These are phyloP conservation scores for Glyphotaelius pellucidus DNA, from an alignment of 2,888 invertebrate species.

Conservation along the genomic window DNA sequence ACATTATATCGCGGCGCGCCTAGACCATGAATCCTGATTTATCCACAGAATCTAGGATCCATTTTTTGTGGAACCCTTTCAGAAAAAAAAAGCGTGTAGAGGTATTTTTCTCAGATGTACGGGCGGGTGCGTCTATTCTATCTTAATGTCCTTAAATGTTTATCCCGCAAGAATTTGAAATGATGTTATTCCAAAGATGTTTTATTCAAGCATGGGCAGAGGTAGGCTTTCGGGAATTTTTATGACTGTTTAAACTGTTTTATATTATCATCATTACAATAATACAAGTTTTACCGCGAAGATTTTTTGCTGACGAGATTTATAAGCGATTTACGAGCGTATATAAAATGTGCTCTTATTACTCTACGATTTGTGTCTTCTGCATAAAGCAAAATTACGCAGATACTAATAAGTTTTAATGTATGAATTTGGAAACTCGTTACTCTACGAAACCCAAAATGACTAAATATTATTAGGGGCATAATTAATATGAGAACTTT, in stretches of 20 bases:
- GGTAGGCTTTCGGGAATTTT: constrained; percentile 15
- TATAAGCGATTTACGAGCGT: not conserved
- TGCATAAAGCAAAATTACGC: not conserved
- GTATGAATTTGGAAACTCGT: not conserved
- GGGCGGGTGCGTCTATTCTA: constrained; percentile 57
- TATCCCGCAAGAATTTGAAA: constrained; percentile 60
- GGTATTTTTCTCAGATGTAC: constrained; percentile 54
- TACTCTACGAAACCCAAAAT: not conserved
- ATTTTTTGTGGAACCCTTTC: constrained; percentile 49
- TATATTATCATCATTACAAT: constrained; percentile 8
- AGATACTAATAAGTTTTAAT: not conserved
- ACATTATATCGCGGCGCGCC: constrained; percentile 55
- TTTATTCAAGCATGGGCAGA: constrained; percentile 29
- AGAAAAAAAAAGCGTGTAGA: constrained; percentile 37
- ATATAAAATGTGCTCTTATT: not conserved
- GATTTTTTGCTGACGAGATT: not conserved
- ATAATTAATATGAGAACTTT: not conserved
- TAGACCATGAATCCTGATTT: constrained; percentile 58
- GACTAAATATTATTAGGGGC: not conserved
- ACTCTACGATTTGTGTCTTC: not conserved
- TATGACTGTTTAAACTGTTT: not conserved
- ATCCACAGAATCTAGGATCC: constrained; percentile 55
- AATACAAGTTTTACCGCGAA: not conserved
- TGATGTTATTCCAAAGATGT: constrained; percentile 62
- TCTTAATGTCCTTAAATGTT: constrained; percentile 62